Evolutionary conservation across 2,797 vertebrate genomes (phyloP).

Genomic region (Pelodytes ibericus): DNA sequence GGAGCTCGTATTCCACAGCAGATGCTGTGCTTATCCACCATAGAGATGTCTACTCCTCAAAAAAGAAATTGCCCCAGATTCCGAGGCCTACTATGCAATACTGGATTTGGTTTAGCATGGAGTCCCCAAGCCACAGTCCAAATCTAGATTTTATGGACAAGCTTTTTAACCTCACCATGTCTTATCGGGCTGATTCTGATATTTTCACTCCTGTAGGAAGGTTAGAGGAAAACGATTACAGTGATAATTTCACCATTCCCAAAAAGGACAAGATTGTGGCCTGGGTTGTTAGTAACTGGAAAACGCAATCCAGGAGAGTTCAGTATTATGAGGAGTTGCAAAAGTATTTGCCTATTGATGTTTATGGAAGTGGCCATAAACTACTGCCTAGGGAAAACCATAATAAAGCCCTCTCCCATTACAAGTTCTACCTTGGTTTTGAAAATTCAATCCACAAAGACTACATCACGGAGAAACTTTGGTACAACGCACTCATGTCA

Average conservation of each 20-base stretch:
- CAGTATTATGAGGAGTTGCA: slow-evolving; percentile 55
- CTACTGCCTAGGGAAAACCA: neutral
- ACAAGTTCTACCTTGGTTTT: slow-evolving; percentile 91
- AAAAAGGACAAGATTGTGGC: slow-evolving; percentile 63
- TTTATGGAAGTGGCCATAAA: slow-evolving; percentile 27
- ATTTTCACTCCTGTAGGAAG: slow-evolving; percentile 62
- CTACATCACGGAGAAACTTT: slow-evolving; percentile 94
- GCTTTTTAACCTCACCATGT: slow-evolving; percentile 66
- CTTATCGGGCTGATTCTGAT: slow-evolving; percentile 60
- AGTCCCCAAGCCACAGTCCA: slow-evolving; percentile 36
- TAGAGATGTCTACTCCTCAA: neutral
- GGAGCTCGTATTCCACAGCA: neutral
- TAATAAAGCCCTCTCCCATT: slow-evolving; percentile 69
- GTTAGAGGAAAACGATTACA: slow-evolving; percentile 38
- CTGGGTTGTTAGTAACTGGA: slow-evolving; percentile 65
- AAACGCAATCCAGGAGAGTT: neutral
- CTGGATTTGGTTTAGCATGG: slow-evolving; percentile 68
- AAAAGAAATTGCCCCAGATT: neutral
- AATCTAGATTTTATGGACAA: slow-evolving; percentile 49
- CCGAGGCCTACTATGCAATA: slow-evolving; percentile 39
- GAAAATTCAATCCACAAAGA: slow-evolving; percentile 85
- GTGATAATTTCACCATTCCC: slow-evolving; percentile 20
- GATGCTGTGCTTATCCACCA: neutral
- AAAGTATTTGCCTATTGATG: slow-evolving; percentile 23
- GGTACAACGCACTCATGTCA: slow-evolving; percentile 80